Conservation (phyloP, 2,113 vertebrate species). For the Calyptomena viridis region DNA sequence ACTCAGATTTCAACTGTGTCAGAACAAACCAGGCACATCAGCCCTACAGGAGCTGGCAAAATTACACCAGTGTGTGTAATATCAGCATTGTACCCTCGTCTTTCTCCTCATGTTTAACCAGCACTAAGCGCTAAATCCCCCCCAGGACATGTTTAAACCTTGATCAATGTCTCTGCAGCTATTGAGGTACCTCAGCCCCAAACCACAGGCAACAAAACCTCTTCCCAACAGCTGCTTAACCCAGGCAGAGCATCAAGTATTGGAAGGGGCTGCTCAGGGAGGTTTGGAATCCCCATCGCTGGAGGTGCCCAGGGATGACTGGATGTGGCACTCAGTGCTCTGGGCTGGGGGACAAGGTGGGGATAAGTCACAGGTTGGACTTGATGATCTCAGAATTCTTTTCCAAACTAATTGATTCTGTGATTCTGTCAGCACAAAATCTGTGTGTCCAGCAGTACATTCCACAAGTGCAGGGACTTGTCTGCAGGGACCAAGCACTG, state of each 20-base stretch:
- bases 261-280: not conserved
- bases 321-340: not conserved
- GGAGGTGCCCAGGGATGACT: not conserved
- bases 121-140: not conserved
- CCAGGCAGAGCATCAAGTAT: not conserved
- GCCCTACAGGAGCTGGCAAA: not conserved
- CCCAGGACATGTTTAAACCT: not conserved
- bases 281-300: not conserved
- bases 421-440: accelerated
- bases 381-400: not conserved
- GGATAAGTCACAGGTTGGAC: accelerated
- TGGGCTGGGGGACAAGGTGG: not conserved
- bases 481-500: accelerated
- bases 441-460: accelerated
- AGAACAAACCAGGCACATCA: not conserved
- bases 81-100: not conserved
- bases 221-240: not conserved
- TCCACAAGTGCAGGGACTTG: accelerated
- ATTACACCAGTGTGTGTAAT: not conserved
- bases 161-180: not conserved
- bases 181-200: not conserved
- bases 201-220: not conserved
- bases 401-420: not conserved
- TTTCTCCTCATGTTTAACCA: not conserved
- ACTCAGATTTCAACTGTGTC: not conserved